phyloP scores from a whole-genome alignment of 1,140 invertebrate genomes.

The Muscidifurax raptorellus region DNA sequence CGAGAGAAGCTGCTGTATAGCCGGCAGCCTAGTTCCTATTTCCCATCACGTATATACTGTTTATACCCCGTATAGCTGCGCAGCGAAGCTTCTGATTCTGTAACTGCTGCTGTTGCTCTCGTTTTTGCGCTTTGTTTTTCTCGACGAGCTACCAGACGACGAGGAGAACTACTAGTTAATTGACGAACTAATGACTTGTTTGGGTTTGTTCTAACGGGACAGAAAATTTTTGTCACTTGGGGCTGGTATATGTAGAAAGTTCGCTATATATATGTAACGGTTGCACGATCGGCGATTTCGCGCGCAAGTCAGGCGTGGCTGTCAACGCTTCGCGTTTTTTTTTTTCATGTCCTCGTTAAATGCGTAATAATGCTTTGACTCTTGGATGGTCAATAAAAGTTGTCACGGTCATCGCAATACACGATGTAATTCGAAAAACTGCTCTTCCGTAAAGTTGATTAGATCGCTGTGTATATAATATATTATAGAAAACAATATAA shows the following conservation, averaged over 20 bases:
- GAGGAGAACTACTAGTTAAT: neutral
- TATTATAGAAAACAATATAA: neutral
- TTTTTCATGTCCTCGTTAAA: neutral
- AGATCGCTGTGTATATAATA: neutral
- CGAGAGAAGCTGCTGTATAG: constrained; percentile 43
- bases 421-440: neutral
- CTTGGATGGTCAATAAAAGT: neutral
- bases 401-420: neutral
- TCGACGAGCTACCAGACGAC: neutral
- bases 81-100: neutral
- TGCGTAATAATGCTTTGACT: too few species aligned
- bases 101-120: neutral
- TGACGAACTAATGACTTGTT: neutral
- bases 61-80: neutral
- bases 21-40: constrained; percentile 65
- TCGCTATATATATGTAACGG: too few species aligned
- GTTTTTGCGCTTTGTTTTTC: neutral
- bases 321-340: neutral
- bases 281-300: too few species aligned
- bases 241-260: too few species aligned
- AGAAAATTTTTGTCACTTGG: too few species aligned
- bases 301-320: too few species aligned
- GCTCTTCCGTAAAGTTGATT: neutral
- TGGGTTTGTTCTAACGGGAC: neutral
- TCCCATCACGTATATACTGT: constrained; percentile 59